Evolutionary conservation across 2,113 vertebrate genomes (phyloP).

Genomic region (Seriola rivoliana): DNA sequence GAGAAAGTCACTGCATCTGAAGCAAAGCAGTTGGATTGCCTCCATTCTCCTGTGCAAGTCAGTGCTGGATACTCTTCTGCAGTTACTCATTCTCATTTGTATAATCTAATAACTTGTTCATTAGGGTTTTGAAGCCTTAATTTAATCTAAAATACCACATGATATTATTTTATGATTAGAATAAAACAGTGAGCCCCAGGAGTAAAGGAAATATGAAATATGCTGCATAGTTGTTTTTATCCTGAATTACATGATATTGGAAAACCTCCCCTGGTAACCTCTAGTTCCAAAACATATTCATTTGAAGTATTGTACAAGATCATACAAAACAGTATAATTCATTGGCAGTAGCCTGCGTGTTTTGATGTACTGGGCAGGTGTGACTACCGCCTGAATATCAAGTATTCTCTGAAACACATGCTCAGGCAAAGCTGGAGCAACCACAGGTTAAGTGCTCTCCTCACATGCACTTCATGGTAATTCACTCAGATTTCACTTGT

Average conservation of each 20-base stretch:
- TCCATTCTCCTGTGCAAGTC: constrained; percentile 14
- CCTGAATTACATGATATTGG: constrained; percentile 24
- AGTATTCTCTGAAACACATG: not conserved
- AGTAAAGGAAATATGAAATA: constrained; percentile 36
- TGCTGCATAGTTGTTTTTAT: constrained; percentile 41
- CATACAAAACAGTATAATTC: not conserved
- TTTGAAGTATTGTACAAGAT: not conserved
- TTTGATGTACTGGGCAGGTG: not conserved
- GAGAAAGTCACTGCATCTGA: constrained; percentile 22
- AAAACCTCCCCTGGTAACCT: constrained; percentile 9
- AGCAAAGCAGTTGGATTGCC: constrained; percentile 22
- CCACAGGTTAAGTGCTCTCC: not conserved
- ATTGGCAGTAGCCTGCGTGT: not conserved
- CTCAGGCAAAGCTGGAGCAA: not conserved
- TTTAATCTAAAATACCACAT: constrained; percentile 36
- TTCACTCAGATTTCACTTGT: constrained; percentile 28
- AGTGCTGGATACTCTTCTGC: constrained; percentile 26
- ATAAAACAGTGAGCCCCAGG: constrained; percentile 45
- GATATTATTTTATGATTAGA: constrained; percentile 42
- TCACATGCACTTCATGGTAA: constrained; percentile 26
- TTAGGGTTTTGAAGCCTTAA: constrained; percentile 23
- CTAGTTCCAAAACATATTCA: constrained; percentile 21
- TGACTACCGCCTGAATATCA: not conserved
- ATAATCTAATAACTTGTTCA: constrained; percentile 25
- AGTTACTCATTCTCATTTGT: constrained; percentile 29